Base-by-base conservation (phyloP, 1,140 invertebrate species). In the Contarinia nasturtii region DNA sequence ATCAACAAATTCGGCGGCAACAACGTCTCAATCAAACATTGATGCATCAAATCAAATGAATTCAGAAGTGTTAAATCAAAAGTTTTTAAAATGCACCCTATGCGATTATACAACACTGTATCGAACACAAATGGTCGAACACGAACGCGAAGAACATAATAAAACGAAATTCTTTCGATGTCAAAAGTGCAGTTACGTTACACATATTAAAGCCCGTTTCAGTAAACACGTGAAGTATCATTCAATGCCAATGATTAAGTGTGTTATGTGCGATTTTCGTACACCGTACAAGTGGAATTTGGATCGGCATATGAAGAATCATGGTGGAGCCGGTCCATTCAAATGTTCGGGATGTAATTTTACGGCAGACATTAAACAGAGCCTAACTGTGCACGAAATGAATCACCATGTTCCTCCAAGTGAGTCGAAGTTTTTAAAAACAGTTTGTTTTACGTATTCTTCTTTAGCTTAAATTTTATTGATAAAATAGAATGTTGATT, bases 191-290 rank as follows among this genome's bases (percentile, higher is more conserved):
- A 80, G 78, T 51, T 93, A 92, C 59, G 80, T 85, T 47, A 94
- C 89, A 1, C 82, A 90, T 59, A 85, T 91, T 51, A 82, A 84
- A 57, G 79, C 83, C 2, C 76, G 90, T 42, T 93, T 83, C 59
- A 90, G 86, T 33, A 91, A 90, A 61, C 90, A 94, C 58, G 82
- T 90, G n/a, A 91, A 90, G 57, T 89, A 91, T 57, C 86, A 92
- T 64, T 86, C 83, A 36, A 85, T 89, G 80, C 86, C 86, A 45
- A 87, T 87, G 77, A 88, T 89, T 51, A 89, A 93, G 61, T 96
- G 91, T 66, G 79, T 80, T 41, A 79, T 83, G 57, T 96, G 91
- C 66, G 86, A 90, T 56, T 96, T 94, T 61, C 77, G 82, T 45
- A 92, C 89, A 8, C 83, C 89, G 7, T 63, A 63, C 51, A 63